phyloP scores from a whole-genome alignment of 2,797 vertebrate species.

The Apodemus agrarius region DNA sequence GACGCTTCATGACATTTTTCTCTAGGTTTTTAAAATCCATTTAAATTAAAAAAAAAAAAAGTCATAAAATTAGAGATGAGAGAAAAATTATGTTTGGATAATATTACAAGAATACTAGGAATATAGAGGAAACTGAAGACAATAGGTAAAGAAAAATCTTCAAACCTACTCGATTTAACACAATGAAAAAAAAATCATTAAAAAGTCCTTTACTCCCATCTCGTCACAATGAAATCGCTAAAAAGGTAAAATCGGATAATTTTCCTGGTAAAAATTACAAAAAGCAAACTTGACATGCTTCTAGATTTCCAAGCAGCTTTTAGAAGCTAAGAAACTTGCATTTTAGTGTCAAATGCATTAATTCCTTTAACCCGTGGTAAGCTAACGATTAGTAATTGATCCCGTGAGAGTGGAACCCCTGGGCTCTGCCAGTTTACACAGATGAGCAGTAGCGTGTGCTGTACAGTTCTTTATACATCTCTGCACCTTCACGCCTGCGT shows the following conservation, averaged over 20 bases:
- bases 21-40: background rate
- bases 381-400: background rate
- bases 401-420: background rate
- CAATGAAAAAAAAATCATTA: background rate
- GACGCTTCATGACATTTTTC: background rate
- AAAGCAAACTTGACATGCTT: background rate
- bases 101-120: slow-evolving; percentile 23
- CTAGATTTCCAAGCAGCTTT: slow-evolving; percentile 38
- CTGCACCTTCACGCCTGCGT: background rate
- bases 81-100: slow-evolving; percentile 56
- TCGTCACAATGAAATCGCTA: slow-evolving; percentile 13
- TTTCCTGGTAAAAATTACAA: slow-evolving; percentile 34
- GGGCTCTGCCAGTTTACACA: background rate
- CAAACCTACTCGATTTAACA: slow-evolving; percentile 24
- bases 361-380: background rate
- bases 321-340: slow-evolving; percentile 23
- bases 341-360: slow-evolving; percentile 27
- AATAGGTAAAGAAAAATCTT: background rate
- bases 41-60: slow-evolving; percentile 50
- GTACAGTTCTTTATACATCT: background rate
- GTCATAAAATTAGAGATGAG: slow-evolving; percentile 28
- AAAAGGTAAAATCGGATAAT: background rate
- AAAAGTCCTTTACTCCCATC: slow-evolving; percentile 46
- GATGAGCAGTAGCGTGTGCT: background rate
- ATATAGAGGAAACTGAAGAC: background rate